These are phyloP conservation scores for Apocheima hispidaria DNA, from an alignment of 2,888 invertebrate genomes.

Conservation along the genomic window DNA sequence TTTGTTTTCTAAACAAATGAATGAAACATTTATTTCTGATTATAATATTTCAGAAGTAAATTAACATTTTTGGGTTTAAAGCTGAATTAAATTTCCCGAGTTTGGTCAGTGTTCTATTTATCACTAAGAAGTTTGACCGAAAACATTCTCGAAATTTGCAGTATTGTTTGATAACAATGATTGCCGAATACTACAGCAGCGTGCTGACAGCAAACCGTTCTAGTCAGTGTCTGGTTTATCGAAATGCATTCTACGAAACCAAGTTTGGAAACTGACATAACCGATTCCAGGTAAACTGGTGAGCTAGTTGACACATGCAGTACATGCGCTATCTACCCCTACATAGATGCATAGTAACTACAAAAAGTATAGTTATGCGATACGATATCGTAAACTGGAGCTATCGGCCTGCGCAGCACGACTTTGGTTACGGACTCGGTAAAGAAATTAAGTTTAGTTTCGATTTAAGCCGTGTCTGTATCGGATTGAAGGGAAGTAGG, in stretches of 20 bases:
- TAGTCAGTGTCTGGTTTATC: constrained; percentile 15
- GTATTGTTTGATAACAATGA: constrained; percentile 10
- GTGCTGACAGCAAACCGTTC: background rate
- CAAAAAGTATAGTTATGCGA: constrained; percentile 35
- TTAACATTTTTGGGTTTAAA: background rate
- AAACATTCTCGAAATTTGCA: background rate
- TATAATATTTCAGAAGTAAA: background rate
- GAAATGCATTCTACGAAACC: constrained; percentile 20
- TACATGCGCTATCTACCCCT: constrained; percentile 45
- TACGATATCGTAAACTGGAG: constrained; percentile 36
- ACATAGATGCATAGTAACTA: background rate
- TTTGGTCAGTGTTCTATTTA: background rate
- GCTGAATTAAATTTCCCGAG: background rate
- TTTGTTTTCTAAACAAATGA: too few species aligned
- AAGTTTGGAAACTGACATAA: constrained; percentile 19
- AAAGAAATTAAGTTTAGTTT: constrained; percentile 13
- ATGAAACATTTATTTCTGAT: too few species aligned
- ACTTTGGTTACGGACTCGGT: constrained; percentile 19
- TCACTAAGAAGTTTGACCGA: background rate
- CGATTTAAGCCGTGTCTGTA: constrained; percentile 14
- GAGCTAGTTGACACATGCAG: constrained; percentile 30
- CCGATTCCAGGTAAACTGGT: constrained; percentile 27
- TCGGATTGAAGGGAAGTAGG: background rate
- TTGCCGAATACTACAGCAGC: constrained; percentile 8
- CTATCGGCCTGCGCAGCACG: constrained; percentile 21